These are phyloP conservation scores for Caenorhabditis becei DNA, from an alignment of 2,888 invertebrate genomes.

Conservation along the genomic window DNA sequence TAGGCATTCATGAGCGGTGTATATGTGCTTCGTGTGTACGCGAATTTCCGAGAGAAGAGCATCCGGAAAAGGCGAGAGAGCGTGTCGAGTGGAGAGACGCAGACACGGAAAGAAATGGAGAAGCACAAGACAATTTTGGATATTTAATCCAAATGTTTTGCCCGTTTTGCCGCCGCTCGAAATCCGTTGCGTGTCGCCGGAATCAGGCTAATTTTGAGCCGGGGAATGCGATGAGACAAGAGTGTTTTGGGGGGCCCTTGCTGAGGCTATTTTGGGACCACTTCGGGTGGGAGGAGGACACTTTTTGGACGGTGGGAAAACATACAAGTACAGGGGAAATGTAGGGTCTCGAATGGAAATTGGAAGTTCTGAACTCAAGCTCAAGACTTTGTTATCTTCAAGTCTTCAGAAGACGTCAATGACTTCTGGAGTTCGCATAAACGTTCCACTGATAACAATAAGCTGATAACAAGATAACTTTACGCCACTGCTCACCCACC, in stretches of 20 bases:
- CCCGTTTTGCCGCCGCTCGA: not conserved
- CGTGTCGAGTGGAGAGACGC: conserved; percentile 8
- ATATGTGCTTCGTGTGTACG: conserved; percentile 2
- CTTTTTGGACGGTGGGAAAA: conserved; percentile 7
- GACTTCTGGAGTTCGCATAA: too few species aligned
- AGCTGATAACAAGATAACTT: not conserved
- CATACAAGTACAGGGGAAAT: too few species aligned
- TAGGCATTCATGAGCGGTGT: conserved; percentile 56
- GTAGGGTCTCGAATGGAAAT: too few species aligned
- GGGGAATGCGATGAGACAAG: conserved; percentile 13
- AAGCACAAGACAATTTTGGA: conserved; percentile 34
- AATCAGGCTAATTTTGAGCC: conserved; percentile 33
- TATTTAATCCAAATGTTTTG: conserved; percentile 60
- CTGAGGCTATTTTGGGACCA: too few species aligned
- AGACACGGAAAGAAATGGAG: conserved; percentile 14
- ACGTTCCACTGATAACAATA: too few species aligned
- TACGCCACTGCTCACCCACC: not conserved
- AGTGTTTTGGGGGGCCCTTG: not conserved
- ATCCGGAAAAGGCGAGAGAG: conserved; percentile 7
- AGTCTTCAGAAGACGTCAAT: too few species aligned
- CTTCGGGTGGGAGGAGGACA: not conserved
- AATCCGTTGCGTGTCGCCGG: conserved; percentile 2
- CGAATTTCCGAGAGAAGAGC: conserved; percentile 7
- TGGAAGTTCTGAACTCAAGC: too few species aligned
- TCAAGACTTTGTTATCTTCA: too few species aligned